Evolutionary conservation across 2,797 vertebrate species (phyloP), one percentile per base, ranked within the genome.

Genomic region (Pempheris klunzingeri): DNA sequence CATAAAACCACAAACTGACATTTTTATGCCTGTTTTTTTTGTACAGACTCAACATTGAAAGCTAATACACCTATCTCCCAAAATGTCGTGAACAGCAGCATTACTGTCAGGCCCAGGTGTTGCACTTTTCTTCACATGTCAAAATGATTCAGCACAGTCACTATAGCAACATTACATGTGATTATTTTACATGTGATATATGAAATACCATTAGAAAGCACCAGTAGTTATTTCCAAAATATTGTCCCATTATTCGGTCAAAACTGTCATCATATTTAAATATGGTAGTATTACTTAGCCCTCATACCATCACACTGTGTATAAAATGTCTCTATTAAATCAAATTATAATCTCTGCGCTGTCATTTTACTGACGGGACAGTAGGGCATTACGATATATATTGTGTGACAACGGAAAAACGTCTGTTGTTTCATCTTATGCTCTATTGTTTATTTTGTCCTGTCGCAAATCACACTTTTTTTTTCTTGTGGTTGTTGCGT

Each of bases 301-400:
- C 22, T 30, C 44, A 59, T 49, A 55, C 50, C 73, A 78, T 62
- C 49, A 71, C 9, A 22, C n/a, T n/a, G 14, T 8, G 46, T 61
- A 24, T 49, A 10, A 62, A 68, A 62, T 62, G 15, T 66, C 22
- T 67, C 71, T 15, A 46, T 83, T 41, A 80, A 58, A 84, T 73
- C 43, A 54, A 66, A 81, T 68, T 59, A 36, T 54, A 52, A 84
- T 77, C 67, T 75, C 39, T 43, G 54, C 62, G 2, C 54, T 71
- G 57, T 46, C 36, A 57, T 54, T 76, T 70, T 49, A 59, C 66
- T 18, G 74, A n/a, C n/a, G n/a, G n/a, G n/a, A n/a, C n/a, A n/a
- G n/a, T n/a, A n/a, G n/a, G n/a, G n/a, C n/a, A n/a, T n/a, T n/a
- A n/a, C n/a, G n/a, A n/a, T n/a, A n/a, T n/a, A n/a, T n/a, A n/a